Evolutionary conservation across 2,797 vertebrate genomes (phyloP), one percentile per base, ranked within the genome.

Genomic region (Sciaenops ocellatus): DNA sequence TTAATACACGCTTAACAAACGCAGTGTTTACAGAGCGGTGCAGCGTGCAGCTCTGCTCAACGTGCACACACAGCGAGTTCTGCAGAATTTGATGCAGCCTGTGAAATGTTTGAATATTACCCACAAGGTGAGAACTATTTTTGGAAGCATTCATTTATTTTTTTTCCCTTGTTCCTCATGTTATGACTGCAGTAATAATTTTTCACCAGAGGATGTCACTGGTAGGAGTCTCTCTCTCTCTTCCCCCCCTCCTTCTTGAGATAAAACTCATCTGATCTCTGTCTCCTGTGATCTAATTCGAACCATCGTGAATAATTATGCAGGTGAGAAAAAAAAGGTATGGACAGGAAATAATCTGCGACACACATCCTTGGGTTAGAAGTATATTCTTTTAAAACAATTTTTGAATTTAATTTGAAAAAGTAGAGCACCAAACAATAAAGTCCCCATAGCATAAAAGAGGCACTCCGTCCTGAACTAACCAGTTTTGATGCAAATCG

Each of bases 341-440:
- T 54, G 57, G 63, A 18, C 2, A 30, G n/a, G 71, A 88, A 91
- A 93, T 72, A 88, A 91, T 67, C 84, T 48, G 64, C 84, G 22
- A 91, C 90, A 93, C 90, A 91, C 84, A 69, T 82, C 74, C 63
- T 87, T 87, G 85, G 84, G 87, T 92, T 88, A 81, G 86, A 90
- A 86, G 87, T 90, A 89, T 90, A 82, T 93, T 93, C 82, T 92
- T 91, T 94, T 91, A 79, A 94, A 94, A 91, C 89, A 91, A 84
- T 89, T 93, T 38, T 90, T 87, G 59, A 90, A 84, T 95, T 93
- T 90, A 91, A 94, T 93, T 56, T 93, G 91, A 89, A 92, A 94
- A 94, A 94, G 91, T 93, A 90, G 92, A 95, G 94, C 94, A 94
- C 93, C 93, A 94, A 94, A 94, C 91, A 92, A 93, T 92, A 91